Evolutionary conservation across 53 echinoderm and acorn worm species (phyloP).

Genomic region (Echinarachnius parma): DNA sequence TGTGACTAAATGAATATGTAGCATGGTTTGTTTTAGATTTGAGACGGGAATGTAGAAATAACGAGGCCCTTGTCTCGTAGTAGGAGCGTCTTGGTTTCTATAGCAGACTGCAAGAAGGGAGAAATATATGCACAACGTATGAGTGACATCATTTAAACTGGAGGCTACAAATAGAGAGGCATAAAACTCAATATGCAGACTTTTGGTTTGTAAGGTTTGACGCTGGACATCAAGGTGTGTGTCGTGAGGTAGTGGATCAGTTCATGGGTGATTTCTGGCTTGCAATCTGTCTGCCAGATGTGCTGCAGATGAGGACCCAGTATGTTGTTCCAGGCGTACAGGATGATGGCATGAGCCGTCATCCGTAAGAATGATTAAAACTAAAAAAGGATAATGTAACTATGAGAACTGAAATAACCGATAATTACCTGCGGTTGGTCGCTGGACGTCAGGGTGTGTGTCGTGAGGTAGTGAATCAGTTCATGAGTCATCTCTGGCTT

Average conservation of each 20-base stretch:
- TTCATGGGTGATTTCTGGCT: conserved; percentile 54
- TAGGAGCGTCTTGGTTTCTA: conserved; percentile 79
- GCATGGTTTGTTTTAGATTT: no score
- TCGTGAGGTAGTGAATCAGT: conserved; percentile 68
- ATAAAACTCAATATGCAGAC: no score
- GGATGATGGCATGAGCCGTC: conserved; percentile 71
- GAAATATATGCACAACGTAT: neutral
- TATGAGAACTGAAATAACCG: no score
- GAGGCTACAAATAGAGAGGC: no score
- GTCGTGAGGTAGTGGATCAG: conserved; percentile 72
- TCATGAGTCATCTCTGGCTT: conserved; percentile 60
- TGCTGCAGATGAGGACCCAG: conserved; percentile 82
- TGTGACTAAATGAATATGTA: no score
- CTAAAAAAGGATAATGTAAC: no score
- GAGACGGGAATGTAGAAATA: conserved; percentile 69
- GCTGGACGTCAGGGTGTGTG: conserved; percentile 84
- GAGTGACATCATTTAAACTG: no score
- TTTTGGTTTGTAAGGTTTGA: conserved; percentile 59
- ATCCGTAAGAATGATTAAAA: no score
- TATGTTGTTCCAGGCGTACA: conserved; percentile 95
- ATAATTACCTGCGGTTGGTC: conserved; percentile 53
- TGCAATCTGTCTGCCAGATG: conserved; percentile 78
- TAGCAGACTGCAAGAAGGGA: conserved; percentile 35
- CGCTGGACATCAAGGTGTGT: conserved; percentile 85
- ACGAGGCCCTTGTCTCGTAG: conserved; percentile 72